Conservation (phyloP, 2,888 invertebrate genomes). For the Agriopis marginaria region DNA sequence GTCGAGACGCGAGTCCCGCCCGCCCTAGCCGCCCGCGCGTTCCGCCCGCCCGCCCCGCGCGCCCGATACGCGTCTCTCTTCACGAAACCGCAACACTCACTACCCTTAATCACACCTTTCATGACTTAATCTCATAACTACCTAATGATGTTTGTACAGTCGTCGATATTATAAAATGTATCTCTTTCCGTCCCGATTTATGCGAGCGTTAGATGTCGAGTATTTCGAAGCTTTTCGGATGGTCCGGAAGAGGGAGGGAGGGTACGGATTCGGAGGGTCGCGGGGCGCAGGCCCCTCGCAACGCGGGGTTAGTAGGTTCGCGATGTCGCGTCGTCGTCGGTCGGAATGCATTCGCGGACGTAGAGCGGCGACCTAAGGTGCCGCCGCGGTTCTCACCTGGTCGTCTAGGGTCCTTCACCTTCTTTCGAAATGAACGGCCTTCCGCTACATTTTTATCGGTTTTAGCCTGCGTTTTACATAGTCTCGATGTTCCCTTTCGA, state of each 20-base stretch:
- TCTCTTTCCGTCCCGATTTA: constrained; percentile 62
- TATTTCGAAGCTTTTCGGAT: constrained; percentile 83
- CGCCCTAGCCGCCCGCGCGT: constrained; percentile 83
- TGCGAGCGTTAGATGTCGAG: constrained; percentile 77
- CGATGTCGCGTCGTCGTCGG: constrained; percentile 84
- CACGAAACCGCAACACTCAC: constrained; percentile 61
- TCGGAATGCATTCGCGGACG: constrained; percentile 86
- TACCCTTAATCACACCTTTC: constrained; percentile 63
- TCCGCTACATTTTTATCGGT: constrained; percentile 39
- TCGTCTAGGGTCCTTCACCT: constrained; percentile 72
- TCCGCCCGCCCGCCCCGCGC: constrained; percentile 79
- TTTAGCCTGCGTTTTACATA: constrained; percentile 48
- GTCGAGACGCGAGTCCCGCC: constrained; percentile 88
- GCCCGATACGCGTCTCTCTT: constrained; percentile 68
- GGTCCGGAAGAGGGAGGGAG: constrained; percentile 78
- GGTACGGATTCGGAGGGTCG: constrained; percentile 81
- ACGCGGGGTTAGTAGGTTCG: constrained; percentile 86
- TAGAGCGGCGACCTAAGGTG: constrained; percentile 84
- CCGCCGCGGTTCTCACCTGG: constrained; percentile 80
- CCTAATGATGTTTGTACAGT: constrained; percentile 50
- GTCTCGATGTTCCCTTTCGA: constrained; percentile 35
- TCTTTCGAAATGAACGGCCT: constrained; percentile 60
- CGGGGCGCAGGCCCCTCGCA: constrained; percentile 83
- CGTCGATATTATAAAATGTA: constrained; percentile 56
- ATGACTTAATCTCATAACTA: constrained; percentile 56